Conservation (phyloP, 2,888 invertebrate species). For the Andrena chrysosceles region DNA sequence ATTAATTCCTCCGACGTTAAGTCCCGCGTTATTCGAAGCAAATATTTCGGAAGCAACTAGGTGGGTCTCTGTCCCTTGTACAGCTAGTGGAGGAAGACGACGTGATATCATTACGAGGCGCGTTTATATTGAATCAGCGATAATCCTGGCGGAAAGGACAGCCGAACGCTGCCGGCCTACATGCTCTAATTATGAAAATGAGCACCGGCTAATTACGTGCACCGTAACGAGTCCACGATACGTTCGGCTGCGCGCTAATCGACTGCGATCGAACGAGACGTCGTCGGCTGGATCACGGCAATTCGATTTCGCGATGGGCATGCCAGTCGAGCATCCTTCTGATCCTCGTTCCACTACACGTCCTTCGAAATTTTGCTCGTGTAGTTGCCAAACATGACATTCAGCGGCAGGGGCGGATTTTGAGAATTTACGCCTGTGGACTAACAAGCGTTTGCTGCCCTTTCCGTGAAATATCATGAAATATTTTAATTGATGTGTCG, state of each 20-base stretch:
- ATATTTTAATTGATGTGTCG: too few species aligned
- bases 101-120: constrained; percentile 8
- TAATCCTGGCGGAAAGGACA: constrained; percentile 11
- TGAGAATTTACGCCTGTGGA: too few species aligned
- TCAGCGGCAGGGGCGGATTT: too few species aligned
- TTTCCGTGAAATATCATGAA: too few species aligned
- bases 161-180: not conserved
- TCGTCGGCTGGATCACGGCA: not conserved
- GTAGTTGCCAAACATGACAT: too few species aligned
- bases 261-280: not conserved
- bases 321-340: too few species aligned
- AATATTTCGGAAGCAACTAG: constrained; percentile 45
- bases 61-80: not conserved
- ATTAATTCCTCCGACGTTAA: constrained; percentile 48
- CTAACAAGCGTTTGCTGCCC: too few species aligned
- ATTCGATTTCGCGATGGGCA: constrained; percentile 1
- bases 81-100: not conserved
- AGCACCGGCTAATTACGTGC: constrained; percentile 46
- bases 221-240: constrained; percentile 6
- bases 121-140: constrained; percentile 32
- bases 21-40: constrained; percentile 28
- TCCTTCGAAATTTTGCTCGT: too few species aligned
- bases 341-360: not conserved
- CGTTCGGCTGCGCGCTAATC: not conserved
- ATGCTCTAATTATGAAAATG: constrained; percentile 44